Evolutionary conservation across 1,140 invertebrate species (phyloP), one percentile per base, ranked within the genome.

Genomic region (Drosophila pseudoananassae): DNA sequence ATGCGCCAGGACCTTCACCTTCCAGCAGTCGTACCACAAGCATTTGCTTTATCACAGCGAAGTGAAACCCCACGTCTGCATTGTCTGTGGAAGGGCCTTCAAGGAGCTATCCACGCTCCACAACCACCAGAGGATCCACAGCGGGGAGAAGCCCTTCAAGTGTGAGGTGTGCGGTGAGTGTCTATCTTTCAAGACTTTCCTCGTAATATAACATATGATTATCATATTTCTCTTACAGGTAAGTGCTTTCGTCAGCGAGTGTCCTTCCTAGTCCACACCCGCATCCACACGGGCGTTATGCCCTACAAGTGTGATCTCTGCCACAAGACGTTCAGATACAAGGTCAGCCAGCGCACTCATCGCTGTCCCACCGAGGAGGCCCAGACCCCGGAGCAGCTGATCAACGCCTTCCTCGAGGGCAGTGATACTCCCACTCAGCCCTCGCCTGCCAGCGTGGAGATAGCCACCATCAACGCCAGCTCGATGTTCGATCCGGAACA

Each of bases 11-110:
- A 96, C 95, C 0, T 98, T 98, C 92, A 97, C 96, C 20, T 97
- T 97, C 91, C 96, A 97, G 92, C 97, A 98, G 77, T 98, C 97
- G 1, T 98, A 97, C 90, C 97, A 98, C 90, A 97, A 97, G 83
- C 97, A 98, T 92, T 94, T 97, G 78, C 93, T 96, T 10, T 97
- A 97, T 84, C 96, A 97, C 84, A 97, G 95, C 57, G 95, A 97
- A 82, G 96, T 97, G 72, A 97, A 97, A 80, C 97, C 96, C 2
- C 96, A 97, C 79, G 93, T 93, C 5, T 98, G 97, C 85, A 92
- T 85, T 10, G 95, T 95, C 76, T 98, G 97, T 92, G 96, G 96
- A 0, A 93, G 96, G 72, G 94, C 96, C 5, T 98, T 98, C 90
- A 97, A 97, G 91, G 96, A 97, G 92, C 93, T 97, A n/a, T 97